Conservation (phyloP, 2,888 invertebrate species). For the Plebejus argus region DNA sequence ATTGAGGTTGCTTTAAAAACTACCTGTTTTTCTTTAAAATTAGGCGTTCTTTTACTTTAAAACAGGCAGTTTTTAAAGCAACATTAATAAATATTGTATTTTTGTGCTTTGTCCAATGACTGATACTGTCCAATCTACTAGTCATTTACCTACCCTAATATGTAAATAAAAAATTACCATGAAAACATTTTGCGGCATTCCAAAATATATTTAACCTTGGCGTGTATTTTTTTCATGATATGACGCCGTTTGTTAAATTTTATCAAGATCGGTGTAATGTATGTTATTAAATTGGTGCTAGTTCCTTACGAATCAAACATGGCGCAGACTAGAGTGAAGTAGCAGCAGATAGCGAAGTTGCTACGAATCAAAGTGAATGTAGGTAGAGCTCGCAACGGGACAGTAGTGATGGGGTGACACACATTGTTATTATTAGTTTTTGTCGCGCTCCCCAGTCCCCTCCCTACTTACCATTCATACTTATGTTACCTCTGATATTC, state of each 20-base stretch:
- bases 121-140: no score
- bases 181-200: neutral
- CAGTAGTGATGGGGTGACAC: slow-evolving; percentile 73
- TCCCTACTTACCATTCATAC: slow-evolving; percentile 41
- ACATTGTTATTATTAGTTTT: slow-evolving; percentile 79
- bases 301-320: slow-evolving; percentile 44
- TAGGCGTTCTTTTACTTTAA: no score
- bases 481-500: neutral
- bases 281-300: slow-evolving; percentile 36
- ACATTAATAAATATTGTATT: no score
- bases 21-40: no score
- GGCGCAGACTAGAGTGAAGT: slow-evolving; percentile 64
- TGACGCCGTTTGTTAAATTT: slow-evolving; percentile 4
- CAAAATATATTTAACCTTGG: slow-evolving; percentile 16
- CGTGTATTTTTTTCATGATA: slow-evolving; percentile 15
- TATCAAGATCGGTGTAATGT: slow-evolving; percentile 18
- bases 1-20: no score
- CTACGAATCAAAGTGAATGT: slow-evolving; percentile 53
- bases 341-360: slow-evolving; percentile 40
- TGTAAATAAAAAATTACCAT: no score
- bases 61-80: no score
- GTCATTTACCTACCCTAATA: no score
- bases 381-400: slow-evolving; percentile 59
- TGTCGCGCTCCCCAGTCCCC: slow-evolving; percentile 69
- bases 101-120: no score